Evolutionary conservation across 2,888 invertebrate genomes (phyloP), one percentile per base, ranked within the genome.

Genomic region (Apodemia hepburni): DNA sequence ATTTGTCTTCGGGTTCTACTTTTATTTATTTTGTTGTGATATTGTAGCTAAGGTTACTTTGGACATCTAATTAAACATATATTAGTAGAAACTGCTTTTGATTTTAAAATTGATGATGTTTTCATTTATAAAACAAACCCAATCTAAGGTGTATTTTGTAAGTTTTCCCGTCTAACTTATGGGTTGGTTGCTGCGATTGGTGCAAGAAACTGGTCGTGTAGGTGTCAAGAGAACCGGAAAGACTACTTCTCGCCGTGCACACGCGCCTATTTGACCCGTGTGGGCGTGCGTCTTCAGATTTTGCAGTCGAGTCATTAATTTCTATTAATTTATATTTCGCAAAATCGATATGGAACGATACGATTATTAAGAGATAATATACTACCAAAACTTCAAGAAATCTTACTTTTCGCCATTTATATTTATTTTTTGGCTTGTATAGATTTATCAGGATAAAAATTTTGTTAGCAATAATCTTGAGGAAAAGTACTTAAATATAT

Each of bases 191-290:
- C 67, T 65, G 65, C 66, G 63, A 66, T 75, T 74, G 75, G 77
- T 77, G 71, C 61, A 60, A 51, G 59, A 66, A 66, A 67, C 67
- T 75, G 79, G 78, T 84, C 83, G 84, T 87, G 88, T 84, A 82
- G 84, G 76, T 76, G 80, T 76, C 71, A 73, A 70, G 75, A 73
- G 75, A 85, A 88, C 89, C 87, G 87, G 88, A 85, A 70, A 64
- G 73, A 76, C 77, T 71, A 71, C 76, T 77, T 75, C 69, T 70
- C 62, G 64, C 65, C 64, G 51, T 61, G 67, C 69, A 70, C 71
- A 70, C 71, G 72, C 65, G 67, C 69, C 61, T 64, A 61, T 63
- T 62, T 64, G 68, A 67, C 68, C 66, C 62, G 59, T 60, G 72
- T 74, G 67, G 73, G 73, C 70, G 74, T 71, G 60, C 64, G 68